Evolutionary conservation across 1,140 invertebrate genomes (phyloP).

Genomic region (Lutraria rhynchaena): DNA sequence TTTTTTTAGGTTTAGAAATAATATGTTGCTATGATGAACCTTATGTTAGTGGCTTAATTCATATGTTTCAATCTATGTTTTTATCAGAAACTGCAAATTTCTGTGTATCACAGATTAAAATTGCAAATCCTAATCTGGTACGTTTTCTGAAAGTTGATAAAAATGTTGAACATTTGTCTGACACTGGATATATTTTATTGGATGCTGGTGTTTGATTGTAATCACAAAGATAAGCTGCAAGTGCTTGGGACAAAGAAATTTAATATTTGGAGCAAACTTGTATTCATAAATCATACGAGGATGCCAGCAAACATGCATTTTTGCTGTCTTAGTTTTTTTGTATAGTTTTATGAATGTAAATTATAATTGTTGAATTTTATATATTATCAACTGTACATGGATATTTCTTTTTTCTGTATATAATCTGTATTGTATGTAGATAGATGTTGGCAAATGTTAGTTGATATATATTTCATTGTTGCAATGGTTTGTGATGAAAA

Average conservation of each 20-base stretch:
- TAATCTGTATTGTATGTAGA: conserved; percentile 42
- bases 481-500: no score
- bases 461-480: conserved; percentile 3
- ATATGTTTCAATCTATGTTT: no score
- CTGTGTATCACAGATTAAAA: no score
- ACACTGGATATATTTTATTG: no score
- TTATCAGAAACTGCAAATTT: no score
- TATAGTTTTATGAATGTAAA: background rate
- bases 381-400: conserved; percentile 22
- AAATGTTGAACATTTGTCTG: no score
- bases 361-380: background rate
- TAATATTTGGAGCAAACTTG: background rate
- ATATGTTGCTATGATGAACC: no score
- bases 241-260: background rate
- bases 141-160: no score
- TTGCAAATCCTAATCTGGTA: no score
- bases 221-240: background rate
- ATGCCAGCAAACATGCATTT: background rate
- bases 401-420: conserved; percentile 25
- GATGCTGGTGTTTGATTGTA: no score
- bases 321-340: background rate
- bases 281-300: background rate
- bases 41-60: no score
- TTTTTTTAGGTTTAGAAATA: no score
- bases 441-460: conserved; percentile 18